A percentile compares a stretch with the other conserved stretches of the same genome.
phyloP scores from a whole-genome alignment of 2,113 vertebrate species.

The Ochotona princeps region DNA sequence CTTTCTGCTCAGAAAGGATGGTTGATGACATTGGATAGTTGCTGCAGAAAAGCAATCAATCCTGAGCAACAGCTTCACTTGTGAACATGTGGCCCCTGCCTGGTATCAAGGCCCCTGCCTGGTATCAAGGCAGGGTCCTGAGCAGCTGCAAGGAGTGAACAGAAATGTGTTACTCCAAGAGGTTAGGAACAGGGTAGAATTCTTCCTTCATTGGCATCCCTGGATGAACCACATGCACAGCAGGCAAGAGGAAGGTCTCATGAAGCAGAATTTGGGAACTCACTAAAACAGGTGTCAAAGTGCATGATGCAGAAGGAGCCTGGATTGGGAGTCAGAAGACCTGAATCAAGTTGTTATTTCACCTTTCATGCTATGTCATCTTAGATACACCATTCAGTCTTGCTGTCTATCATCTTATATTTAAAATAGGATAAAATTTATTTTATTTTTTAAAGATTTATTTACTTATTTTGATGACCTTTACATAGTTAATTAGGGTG shows the following conservation, averaged over 20 bases:
- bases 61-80: neutral
- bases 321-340: neutral
- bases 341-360: neutral
- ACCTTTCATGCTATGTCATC: neutral
- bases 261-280: neutral
- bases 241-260: neutral
- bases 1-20: neutral
- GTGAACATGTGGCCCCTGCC: neutral
- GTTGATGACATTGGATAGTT: neutral
- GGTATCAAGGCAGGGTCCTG: too few species aligned
- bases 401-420: neutral
- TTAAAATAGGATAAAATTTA: neutral
- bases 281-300: neutral
- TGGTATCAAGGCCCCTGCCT: neutral
- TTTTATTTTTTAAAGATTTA: too few species aligned
- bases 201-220: neutral
- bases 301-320: neutral
- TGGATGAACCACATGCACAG: neutral
- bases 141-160: neutral
- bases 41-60: neutral
- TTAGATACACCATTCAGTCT: neutral
- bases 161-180: neutral
- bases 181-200: neutral
- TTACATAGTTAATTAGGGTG: too few species aligned
- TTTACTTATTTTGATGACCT: too few species aligned